Evolutionary conservation across 2,888 invertebrate species (phyloP), one percentile per base, ranked within the genome.

Genomic region (Caenorhabditis imperialis): DNA sequence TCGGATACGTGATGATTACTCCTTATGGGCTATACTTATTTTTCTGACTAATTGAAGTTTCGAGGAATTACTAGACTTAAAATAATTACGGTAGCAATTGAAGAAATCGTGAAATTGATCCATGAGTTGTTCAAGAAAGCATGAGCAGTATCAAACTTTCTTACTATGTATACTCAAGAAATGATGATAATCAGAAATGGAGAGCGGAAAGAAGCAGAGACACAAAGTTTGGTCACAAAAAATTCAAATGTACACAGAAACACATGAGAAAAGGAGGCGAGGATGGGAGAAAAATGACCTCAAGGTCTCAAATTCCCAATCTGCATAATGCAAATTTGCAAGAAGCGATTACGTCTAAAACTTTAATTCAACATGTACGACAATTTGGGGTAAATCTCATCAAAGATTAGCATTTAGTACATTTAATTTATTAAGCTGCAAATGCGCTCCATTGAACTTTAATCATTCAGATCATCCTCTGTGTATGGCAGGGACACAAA

Each of bases 241-340:
- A 16, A 30, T 30, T 6, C 30, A 30, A 30, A 30, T 38, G 51
- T 61, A 35, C 50, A 51, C 50, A 44, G 61, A 61, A 50, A 50
- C 51, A 40, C 42, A 40, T 2, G 20, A 23, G 2, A 23, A 20
- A 27, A 58, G 18, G 22, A 8, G 14, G 14, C 27, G n/a, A 7
- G 37, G 30, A 42, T 30, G 16, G 23, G 25, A 14, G 16, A 12
- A 23, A 6, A 27, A 22, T 7, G 35, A n/a, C n/a, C n/a, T n/a
- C 7, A 10, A 16, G 51, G 51, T 37, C 22, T 61, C 45, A 18
- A 33, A 50, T 48, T 48, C 48, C 10, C 48, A 4, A 58, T 60
- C 50, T 60, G 51, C 61, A 50, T 61, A 30, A 51, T 30, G 2
- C 33, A 22, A 48, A 18, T 48, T 51, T 51, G 14, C 25, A 35